Conservation (phyloP, 2,888 invertebrate genomes). For the Coelogynopora nodosa region DNA sequence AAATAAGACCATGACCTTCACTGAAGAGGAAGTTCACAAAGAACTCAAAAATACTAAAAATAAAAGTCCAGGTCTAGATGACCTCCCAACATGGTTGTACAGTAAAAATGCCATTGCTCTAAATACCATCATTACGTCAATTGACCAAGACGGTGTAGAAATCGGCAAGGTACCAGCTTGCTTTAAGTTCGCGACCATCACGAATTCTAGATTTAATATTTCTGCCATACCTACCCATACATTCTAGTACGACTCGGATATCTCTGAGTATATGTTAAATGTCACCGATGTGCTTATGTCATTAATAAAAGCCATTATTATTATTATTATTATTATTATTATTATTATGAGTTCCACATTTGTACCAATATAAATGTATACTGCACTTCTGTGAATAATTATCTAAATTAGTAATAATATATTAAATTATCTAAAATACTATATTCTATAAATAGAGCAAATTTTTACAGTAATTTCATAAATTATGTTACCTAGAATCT, state of each 20-base stretch:
- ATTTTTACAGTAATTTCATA: no score
- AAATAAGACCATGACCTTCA: not conserved
- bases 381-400: no score
- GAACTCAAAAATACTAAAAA: slow-evolving; percentile 27
- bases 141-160: not conserved
- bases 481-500: no score
- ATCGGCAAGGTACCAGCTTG: slow-evolving; percentile 12
- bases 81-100: not conserved
- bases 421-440: no score
- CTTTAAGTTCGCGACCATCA: slow-evolving; percentile 15
- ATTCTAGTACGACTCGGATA: not conserved
- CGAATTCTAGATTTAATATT: not conserved
- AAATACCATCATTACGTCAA: not conserved
- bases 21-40: slow-evolving; percentile 8
- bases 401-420: no score
- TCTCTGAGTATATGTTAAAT: not conserved
- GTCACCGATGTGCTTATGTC: slow-evolving; percentile 9
- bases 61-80: slow-evolving; percentile 15
- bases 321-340: not conserved
- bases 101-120: not conserved
- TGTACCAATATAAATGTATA: no score
- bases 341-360: not conserved
- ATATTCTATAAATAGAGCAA: no score
- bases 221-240: not conserved
- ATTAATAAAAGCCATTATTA: slow-evolving; percentile 12